Evolutionary conservation across 2,888 invertebrate species (phyloP).

Genomic region (Amphimallon solstitiale): DNA sequence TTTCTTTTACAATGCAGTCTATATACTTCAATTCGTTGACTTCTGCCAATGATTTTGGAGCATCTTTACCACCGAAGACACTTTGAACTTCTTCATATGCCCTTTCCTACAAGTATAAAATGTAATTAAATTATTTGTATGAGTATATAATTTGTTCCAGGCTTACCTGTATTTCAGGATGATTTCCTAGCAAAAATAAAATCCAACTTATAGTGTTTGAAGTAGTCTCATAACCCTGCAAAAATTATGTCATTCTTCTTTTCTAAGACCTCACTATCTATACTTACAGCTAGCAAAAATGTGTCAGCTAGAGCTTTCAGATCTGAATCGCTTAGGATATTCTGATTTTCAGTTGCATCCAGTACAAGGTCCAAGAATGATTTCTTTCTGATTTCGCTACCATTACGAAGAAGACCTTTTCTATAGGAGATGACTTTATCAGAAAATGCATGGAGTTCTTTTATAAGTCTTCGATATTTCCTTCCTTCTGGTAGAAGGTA

Average conservation of each 20-base stretch:
- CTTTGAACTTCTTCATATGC: constrained; percentile 54
- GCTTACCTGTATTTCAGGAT: constrained; percentile 24
- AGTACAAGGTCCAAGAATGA: constrained; percentile 28
- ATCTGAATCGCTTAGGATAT: constrained; percentile 3
- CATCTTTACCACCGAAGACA: constrained; percentile 47
- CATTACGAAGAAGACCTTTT: neutral
- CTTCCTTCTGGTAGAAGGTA: constrained; percentile 10
- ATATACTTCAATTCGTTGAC: constrained; percentile 54
- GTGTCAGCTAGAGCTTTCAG: constrained; percentile 12
- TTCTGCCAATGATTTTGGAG: constrained; percentile 41
- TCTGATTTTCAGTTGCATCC: neutral
- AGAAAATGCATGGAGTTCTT: neutral
- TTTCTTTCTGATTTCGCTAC: constrained; percentile 6
- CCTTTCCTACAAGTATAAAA: constrained; percentile 50
- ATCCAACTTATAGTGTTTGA: constrained; percentile 44
- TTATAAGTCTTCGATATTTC: neutral
- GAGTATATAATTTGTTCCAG: no score
- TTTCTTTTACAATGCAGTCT: constrained; percentile 54
- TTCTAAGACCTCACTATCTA: neutral
- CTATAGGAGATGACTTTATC: neutral
- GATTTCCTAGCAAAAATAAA: constrained; percentile 48
- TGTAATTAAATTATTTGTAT: neutral
- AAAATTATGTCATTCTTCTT: neutral
- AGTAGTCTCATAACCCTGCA: constrained; percentile 17
- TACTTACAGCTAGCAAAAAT: constrained; percentile 17